Conservation (phyloP, 2,113 vertebrate genomes). For the Equus quagga region DNA sequence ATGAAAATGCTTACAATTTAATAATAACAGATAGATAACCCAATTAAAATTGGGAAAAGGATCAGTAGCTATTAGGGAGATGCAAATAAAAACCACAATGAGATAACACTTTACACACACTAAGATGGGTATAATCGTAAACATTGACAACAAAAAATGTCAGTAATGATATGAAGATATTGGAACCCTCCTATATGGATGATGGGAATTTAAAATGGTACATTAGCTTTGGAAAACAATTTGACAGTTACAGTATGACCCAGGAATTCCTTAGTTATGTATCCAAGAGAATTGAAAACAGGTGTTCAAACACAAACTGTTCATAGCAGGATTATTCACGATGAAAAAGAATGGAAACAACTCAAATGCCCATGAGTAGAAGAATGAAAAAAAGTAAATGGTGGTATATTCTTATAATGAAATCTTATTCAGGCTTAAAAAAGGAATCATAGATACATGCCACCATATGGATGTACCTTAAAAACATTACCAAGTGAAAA, state of each 20-base stretch:
- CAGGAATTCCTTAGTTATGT: neutral
- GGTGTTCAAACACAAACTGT: neutral
- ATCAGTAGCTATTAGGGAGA: neutral
- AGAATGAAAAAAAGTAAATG: neutral
- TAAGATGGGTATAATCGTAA: neutral
- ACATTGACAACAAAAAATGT: neutral
- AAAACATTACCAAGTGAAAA: neutral
- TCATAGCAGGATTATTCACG: neutral
- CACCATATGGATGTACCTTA: neutral
- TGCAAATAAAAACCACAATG: neutral
- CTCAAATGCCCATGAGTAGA: neutral
- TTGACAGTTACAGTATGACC: neutral
- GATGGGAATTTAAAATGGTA: neutral
- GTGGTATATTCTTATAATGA: neutral
- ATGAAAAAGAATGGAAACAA: conserved; percentile 73
- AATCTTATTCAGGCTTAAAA: neutral
- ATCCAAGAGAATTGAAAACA: neutral
- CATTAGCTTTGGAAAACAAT: neutral
- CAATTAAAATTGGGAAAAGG: neutral
- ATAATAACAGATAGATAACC: neutral
- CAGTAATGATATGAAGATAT: neutral
- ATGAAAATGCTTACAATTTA: neutral
- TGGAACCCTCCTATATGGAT: neutral
- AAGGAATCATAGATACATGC: neutral
- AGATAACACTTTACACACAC: neutral